phyloP scores from a whole-genome alignment of 2,888 invertebrate species.

The Laspeyria flexula region DNA sequence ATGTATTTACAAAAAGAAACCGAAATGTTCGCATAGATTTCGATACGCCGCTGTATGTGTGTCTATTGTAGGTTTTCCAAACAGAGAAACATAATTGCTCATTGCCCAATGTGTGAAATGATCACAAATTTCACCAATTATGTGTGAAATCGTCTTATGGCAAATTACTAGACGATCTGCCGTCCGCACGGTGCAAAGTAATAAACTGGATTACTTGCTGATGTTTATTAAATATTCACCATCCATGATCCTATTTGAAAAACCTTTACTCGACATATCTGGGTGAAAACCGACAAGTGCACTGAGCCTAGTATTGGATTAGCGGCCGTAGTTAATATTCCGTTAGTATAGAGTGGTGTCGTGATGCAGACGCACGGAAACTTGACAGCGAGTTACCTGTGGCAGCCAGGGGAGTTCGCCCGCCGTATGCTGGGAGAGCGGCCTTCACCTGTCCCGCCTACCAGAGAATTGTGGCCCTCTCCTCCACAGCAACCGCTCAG shows the following conservation, averaged over 20 bases:
- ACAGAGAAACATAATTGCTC: too few relatives aligned
- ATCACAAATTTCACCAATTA: too few relatives aligned
- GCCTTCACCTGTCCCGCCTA: slow-evolving; percentile 77
- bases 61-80: too few relatives aligned
- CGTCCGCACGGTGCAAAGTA: slow-evolving; percentile 2
- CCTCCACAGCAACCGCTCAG: slow-evolving; percentile 72
- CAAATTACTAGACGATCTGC: not conserved
- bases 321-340: slow-evolving; percentile 61
- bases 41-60: too few relatives aligned
- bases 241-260: slow-evolving; percentile 71
- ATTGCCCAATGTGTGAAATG: too few relatives aligned
- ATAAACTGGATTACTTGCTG: slow-evolving; percentile 26
- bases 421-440: slow-evolving; percentile 79
- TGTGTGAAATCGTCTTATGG: too few relatives aligned
- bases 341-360: slow-evolving; percentile 67
- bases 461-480: slow-evolving; percentile 76
- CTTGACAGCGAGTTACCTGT: slow-evolving; percentile 78
- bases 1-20: too few relatives aligned
- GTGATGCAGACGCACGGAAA: slow-evolving; percentile 82
- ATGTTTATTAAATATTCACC: slow-evolving; percentile 58
- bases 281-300: slow-evolving; percentile 77
- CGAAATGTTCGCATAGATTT: too few relatives aligned
- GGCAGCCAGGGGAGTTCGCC: slow-evolving; percentile 82
- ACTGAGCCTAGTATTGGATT: slow-evolving; percentile 78
- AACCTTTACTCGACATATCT: slow-evolving; percentile 61